Conservation (phyloP, 37 sponge, comb jelly and placozoan species). For the Spongilla lacustris region DNA sequence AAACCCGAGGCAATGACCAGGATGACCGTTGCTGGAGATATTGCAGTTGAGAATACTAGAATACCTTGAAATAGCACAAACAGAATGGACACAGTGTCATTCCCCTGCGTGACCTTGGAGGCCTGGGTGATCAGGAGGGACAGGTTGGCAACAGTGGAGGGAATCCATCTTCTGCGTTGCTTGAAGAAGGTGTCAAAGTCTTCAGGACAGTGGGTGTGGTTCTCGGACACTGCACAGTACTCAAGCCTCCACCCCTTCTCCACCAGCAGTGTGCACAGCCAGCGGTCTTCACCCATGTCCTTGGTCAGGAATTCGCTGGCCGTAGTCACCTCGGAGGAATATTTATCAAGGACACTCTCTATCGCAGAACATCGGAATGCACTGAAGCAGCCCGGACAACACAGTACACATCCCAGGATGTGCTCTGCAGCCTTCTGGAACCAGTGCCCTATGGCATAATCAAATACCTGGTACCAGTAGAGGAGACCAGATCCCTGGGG, state of each 20-base stretch:
- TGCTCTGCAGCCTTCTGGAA: constrained; percentile 86
- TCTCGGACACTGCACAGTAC: constrained; percentile 82
- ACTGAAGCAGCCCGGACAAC: constrained; percentile 94
- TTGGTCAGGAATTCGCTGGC: constrained; percentile 86
- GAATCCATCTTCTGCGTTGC: constrained; percentile 90
- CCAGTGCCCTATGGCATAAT: constrained; percentile 92
- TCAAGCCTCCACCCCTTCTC: constrained; percentile 88
- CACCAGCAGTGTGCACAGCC: constrained; percentile 93
- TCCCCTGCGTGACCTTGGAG: constrained; percentile 39
- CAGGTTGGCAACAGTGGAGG: constrained; percentile 89
- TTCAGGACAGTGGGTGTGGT: constrained; percentile 82
- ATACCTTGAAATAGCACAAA: constrained; percentile 81
- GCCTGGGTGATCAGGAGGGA: constrained; percentile 52
- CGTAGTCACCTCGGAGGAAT: constrained; percentile 54
- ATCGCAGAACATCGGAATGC: constrained; percentile 81
- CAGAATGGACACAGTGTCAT: constrained; percentile 65
- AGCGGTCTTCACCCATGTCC: constrained; percentile 96
- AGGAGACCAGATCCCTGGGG: constrained; percentile 82
- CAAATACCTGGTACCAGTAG: constrained; percentile 92
- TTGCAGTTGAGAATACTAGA: constrained; percentile 75
- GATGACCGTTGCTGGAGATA: constrained; percentile 85
- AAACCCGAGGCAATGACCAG: constrained; percentile 81
- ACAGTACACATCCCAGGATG: constrained; percentile 87
- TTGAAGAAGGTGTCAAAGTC: constrained; percentile 86
- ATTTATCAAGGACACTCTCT: constrained; percentile 60